phyloP scores from a whole-genome alignment of 1,140 invertebrate genomes.

The Heliconius hermathena region DNA sequence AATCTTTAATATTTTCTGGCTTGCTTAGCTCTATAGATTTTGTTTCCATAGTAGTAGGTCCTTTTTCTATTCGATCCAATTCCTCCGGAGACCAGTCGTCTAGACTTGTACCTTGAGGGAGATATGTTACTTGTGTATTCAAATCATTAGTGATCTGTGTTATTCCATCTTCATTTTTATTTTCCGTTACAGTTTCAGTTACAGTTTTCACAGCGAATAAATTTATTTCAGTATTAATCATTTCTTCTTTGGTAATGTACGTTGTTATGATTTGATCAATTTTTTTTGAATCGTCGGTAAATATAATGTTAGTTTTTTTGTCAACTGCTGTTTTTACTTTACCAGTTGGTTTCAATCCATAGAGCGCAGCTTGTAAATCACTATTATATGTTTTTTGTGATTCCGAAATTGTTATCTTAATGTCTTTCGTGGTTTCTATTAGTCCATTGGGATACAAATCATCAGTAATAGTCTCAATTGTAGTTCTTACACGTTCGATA shows the following conservation, averaged over 20 bases:
- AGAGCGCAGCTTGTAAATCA: constrained; percentile 72
- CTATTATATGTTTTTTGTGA: constrained; percentile 76
- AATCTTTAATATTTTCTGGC: constrained; percentile 19
- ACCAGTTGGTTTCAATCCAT: constrained; percentile 67
- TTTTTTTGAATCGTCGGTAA: constrained; percentile 61
- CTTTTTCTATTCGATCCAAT: constrained; percentile 65
- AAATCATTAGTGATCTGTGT: constrained; percentile 79
- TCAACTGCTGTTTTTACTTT: constrained; percentile 74
- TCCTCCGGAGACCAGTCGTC: constrained; percentile 78
- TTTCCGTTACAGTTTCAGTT: constrained; percentile 78
- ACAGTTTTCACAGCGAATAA: constrained; percentile 78
- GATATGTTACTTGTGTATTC: constrained; percentile 79
- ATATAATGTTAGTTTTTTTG: constrained; percentile 66
- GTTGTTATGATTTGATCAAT: constrained; percentile 74
- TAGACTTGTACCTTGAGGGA: constrained; percentile 71
- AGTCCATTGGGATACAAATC: constrained; percentile 79
- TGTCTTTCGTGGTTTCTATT: constrained; percentile 79
- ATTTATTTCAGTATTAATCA: constrained; percentile 67
- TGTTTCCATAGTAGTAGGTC: neutral
- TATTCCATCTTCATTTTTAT: constrained; percentile 68
- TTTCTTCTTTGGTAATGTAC: constrained; percentile 76
- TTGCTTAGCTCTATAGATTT: neutral
- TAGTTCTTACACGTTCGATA: constrained; percentile 72
- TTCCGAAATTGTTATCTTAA: constrained; percentile 80
- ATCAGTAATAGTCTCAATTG: constrained; percentile 57